Conservation (phyloP, 2,113 vertebrate genomes). For the Oenanthe oenanthe region DNA sequence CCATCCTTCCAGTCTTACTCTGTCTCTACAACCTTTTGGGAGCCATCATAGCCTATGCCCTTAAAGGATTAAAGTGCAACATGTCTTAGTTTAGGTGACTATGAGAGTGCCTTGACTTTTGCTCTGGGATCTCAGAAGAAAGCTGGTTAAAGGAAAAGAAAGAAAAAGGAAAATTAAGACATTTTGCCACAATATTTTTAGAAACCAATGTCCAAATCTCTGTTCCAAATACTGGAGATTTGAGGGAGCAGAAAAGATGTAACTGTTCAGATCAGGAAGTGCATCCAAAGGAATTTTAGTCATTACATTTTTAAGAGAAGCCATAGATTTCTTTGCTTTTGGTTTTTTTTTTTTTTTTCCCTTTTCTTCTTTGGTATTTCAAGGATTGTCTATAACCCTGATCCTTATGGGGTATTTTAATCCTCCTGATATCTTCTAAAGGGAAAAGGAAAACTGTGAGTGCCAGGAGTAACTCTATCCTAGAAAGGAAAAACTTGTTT, state of each 20-base stretch:
- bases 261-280: not conserved
- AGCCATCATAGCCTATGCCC: not conserved
- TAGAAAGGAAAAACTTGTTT: not conserved
- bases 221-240: not conserved
- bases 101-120: not conserved
- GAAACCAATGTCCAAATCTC: not conserved
- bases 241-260: not conserved
- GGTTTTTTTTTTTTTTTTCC: not conserved
- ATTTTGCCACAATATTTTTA: not conserved
- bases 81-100: not conserved
- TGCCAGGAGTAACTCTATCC: not conserved
- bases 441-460: not conserved
- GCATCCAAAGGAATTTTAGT: not conserved
- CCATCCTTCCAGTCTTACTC: no score
- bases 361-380: not conserved
- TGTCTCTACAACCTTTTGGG: not conserved
- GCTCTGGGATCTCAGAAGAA: not conserved
- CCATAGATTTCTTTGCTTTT: not conserved
- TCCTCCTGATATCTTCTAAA: not conserved
- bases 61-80: not conserved
- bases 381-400: not conserved
- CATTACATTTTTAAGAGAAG: not conserved
- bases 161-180: not conserved
- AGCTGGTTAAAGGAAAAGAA: not conserved
- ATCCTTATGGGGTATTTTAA: not conserved